phyloP scores from a whole-genome alignment of 1,140 invertebrate species.

The Lepidurus apus region DNA sequence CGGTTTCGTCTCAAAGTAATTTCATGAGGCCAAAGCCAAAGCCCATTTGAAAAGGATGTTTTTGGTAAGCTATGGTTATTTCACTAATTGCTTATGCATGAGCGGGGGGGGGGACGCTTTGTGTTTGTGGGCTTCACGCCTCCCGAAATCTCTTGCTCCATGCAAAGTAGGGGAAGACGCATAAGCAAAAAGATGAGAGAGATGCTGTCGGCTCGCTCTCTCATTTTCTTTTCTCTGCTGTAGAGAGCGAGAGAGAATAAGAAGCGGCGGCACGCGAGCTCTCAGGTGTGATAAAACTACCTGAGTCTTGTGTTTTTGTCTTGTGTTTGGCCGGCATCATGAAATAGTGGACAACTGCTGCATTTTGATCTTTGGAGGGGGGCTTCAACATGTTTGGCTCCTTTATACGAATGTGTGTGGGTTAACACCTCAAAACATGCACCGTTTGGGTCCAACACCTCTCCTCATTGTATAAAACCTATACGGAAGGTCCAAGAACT shows the following conservation, averaged over 20 bases:
- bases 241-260: no score
- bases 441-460: slow-evolving; percentile 9
- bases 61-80: slow-evolving; percentile 16
- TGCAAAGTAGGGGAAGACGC: not conserved
- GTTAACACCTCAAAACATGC: slow-evolving; percentile 10
- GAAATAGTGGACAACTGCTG: not conserved
- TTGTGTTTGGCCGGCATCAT: slow-evolving; percentile 10
- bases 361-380: no score
- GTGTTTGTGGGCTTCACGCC: not conserved
- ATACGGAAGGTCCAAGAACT: not conserved
- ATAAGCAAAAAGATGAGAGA: not conserved
- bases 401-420: slow-evolving; percentile 10
- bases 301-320: not conserved
- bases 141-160: slow-evolving; percentile 3
- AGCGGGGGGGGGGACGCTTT: not conserved
- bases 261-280: slow-evolving; percentile 13
- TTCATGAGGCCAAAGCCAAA: not conserved
- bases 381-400: no score
- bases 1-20: slow-evolving; percentile 16
- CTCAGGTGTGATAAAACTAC: slow-evolving; percentile 20
- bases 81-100: slow-evolving; percentile 19
- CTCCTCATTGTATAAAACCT: not conserved
- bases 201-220: not conserved
- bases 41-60: slow-evolving; percentile 4
- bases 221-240: no score